phyloP scores from a whole-genome alignment of 2,113 vertebrate genomes.

The Camelus bactrianus region DNA sequence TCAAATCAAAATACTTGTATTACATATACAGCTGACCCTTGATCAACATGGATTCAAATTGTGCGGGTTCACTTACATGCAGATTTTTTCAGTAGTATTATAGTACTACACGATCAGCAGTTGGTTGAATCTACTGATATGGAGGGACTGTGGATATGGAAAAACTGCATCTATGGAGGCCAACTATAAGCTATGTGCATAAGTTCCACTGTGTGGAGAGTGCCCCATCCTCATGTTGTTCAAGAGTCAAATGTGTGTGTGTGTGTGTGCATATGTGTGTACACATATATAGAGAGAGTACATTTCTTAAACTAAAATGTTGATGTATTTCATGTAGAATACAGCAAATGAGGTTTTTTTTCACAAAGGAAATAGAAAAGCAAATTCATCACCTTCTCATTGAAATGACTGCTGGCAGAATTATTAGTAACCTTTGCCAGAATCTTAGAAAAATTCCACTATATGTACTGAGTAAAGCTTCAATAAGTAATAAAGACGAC shows the following conservation, averaged over 20 bases:
- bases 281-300: neutral
- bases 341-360: neutral
- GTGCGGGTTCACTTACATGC: neutral
- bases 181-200: too few relatives aligned
- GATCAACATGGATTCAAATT: neutral
- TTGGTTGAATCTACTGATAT: too few relatives aligned
- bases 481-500: neutral
- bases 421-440: neutral
- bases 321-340: fast-evolving
- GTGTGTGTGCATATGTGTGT: too few relatives aligned
- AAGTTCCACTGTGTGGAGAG: too few relatives aligned
- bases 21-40: neutral
- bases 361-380: neutral
- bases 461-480: neutral
- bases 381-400: neutral
- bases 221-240: too few relatives aligned
- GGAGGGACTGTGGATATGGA: too few relatives aligned
- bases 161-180: too few relatives aligned
- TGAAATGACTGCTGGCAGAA: neutral
- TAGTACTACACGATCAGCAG: neutral
- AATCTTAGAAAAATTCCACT: neutral
- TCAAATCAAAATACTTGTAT: too few relatives aligned
- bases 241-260: too few relatives aligned
- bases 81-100: neutral
- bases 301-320: neutral